Percentiles rank a stretch among this genome's conserved stretches.
These are phyloP conservation scores for Bruchidius siliquastri DNA, from an alignment of 2,888 invertebrate species.

Conservation along the genomic window DNA sequence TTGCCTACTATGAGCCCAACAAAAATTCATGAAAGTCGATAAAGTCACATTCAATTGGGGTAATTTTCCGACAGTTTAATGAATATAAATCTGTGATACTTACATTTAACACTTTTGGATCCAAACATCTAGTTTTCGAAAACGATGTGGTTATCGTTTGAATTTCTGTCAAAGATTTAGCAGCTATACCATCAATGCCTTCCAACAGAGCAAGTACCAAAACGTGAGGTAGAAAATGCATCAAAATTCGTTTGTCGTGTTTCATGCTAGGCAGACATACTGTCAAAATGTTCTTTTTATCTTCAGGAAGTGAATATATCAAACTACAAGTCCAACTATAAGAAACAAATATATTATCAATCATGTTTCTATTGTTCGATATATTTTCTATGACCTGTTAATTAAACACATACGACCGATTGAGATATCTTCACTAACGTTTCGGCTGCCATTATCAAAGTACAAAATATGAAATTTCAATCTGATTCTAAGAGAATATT, in stretches of 20 bases:
- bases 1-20: too few relatives aligned
- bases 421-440: too few relatives aligned
- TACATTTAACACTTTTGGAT: conserved; percentile 29
- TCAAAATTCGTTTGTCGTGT: conserved; percentile 65
- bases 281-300: conserved; percentile 58
- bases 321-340: conserved; percentile 68
- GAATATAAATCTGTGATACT: too few relatives aligned
- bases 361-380: not conserved
- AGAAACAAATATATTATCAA: conserved; percentile 4
- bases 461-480: too few relatives aligned
- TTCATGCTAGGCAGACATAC: conserved; percentile 73
- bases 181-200: conserved; percentile 43
- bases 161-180: conserved; percentile 54
- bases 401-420: too few relatives aligned
- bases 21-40: too few relatives aligned
- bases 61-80: too few relatives aligned
- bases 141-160: conserved; percentile 50
- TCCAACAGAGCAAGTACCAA: conserved; percentile 61
- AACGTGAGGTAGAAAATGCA: conserved; percentile 72
- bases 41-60: too few relatives aligned
- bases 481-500: not conserved
- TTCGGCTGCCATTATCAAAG: too few relatives aligned
- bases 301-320: conserved; percentile 58
- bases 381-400: too few relatives aligned
- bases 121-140: conserved; percentile 26